Percentiles rank a stretch among this genome's conserved stretches.
Evolutionary conservation across 2,797 vertebrate genomes (phyloP).

Genomic region (Cuniculus paca): DNA sequence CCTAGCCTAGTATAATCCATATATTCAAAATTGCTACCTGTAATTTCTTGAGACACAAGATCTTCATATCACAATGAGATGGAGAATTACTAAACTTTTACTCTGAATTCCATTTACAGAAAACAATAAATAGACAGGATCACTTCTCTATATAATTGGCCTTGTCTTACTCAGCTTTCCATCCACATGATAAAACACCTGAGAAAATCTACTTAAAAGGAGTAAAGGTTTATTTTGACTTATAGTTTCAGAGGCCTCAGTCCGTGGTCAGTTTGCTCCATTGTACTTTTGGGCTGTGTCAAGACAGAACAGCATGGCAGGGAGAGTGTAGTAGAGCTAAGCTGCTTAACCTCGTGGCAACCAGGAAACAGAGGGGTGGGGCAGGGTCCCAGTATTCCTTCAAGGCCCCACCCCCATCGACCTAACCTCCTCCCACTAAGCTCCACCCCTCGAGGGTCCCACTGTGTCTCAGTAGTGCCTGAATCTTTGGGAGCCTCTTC

Average conservation of each 20-base stretch:
- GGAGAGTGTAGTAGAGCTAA: not conserved
- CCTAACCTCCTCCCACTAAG: not conserved
- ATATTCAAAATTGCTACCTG: not conserved
- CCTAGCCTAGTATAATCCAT: not conserved
- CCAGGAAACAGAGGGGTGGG: not conserved
- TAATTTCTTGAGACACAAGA: not conserved
- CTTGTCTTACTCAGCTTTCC: not conserved
- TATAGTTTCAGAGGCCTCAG: not conserved
- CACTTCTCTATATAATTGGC: not conserved
- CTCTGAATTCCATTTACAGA: not conserved
- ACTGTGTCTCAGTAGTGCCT: not conserved
- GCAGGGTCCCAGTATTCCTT: not conserved
- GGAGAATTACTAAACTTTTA: not conserved
- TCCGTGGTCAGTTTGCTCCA: not conserved
- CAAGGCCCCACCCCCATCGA: not conserved
- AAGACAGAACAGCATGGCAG: not conserved
- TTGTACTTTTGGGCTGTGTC: not conserved
- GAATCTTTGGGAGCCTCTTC: not conserved
- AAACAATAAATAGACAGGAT: not conserved
- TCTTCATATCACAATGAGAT: not conserved
- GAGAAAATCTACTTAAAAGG: not conserved
- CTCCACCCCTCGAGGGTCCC: not conserved
- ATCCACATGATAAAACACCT: not conserved
- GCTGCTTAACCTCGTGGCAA: not conserved
- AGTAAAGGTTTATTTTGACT: not conserved